Percentiles rank a stretch among this genome's conserved stretches.
These are phyloP conservation scores for Sinocyclocheilus rhinocerous DNA, from an alignment of 2,113 vertebrate genomes.

Conservation along the genomic window DNA sequence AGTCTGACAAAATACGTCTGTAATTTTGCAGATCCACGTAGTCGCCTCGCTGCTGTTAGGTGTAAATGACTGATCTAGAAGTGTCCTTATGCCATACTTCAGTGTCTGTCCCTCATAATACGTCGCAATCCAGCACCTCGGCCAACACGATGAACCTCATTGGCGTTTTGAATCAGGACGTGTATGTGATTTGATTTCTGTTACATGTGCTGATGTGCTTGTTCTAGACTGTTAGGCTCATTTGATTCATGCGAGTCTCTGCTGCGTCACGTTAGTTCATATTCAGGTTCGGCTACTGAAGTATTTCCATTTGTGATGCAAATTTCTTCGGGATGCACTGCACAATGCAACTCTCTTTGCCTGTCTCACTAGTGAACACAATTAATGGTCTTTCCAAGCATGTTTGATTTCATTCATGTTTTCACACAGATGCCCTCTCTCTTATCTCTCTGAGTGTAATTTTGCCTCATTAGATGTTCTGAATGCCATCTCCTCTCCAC, in stretches of 20 bases:
- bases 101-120: slow-evolving; percentile 45
- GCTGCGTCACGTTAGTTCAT: neutral
- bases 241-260: neutral
- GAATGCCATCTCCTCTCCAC: slow-evolving; percentile 25
- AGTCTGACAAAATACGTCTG: neutral
- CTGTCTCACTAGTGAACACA: slow-evolving; percentile 41
- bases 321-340: slow-evolving; percentile 35
- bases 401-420: slow-evolving; percentile 9
- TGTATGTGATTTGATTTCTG: slow-evolving; percentile 22
- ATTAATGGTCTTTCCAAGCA: slow-evolving; percentile 35
- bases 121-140: slow-evolving; percentile 10
- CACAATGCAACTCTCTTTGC: slow-evolving; percentile 35
- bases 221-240: slow-evolving; percentile 34
- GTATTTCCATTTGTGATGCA: slow-evolving; percentile 37
- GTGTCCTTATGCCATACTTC: slow-evolving; percentile 77
- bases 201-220: slow-evolving; percentile 28
- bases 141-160: slow-evolving; percentile 32
- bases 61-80: slow-evolving; percentile 68
- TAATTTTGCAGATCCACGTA: neutral
- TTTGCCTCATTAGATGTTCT: slow-evolving; percentile 10
- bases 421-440: neutral
- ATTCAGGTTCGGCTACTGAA: slow-evolving; percentile 29
- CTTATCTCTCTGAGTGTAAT: neutral
- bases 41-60: slow-evolving; percentile 48
- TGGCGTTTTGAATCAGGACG: slow-evolving; percentile 37